Conservation (phyloP, 1,140 invertebrate genomes). For the Himalopsyche phryganea region DNA sequence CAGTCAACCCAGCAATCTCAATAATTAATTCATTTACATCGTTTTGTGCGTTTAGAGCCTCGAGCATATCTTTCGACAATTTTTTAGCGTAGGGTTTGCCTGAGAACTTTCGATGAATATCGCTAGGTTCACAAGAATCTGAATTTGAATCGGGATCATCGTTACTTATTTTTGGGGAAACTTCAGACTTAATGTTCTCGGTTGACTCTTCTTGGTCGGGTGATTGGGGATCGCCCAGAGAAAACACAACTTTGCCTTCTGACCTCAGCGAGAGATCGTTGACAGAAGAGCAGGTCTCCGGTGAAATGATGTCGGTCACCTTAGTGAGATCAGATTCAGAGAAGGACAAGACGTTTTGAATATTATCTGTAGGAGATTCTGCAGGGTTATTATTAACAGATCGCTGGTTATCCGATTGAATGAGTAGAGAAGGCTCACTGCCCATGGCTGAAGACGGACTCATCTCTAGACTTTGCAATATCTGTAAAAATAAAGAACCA, state of each 20-base stretch:
- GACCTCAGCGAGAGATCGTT: constrained; percentile 12
- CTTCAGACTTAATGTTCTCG: neutral
- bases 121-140: neutral
- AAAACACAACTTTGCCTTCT: constrained; percentile 27
- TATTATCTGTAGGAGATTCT: constrained; percentile 35
- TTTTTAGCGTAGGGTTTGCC: too few species aligned
- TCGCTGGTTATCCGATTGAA: constrained; percentile 31
- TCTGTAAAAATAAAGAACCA: constrained; percentile 1
- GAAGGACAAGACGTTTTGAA: constrained; percentile 37
- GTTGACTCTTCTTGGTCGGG: neutral
- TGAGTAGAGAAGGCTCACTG: constrained; percentile 48
- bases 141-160: too few species aligned
- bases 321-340: constrained; percentile 46
- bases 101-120: too few species aligned
- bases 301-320: constrained; percentile 33
- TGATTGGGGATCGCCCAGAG: constrained; percentile 23
- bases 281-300: constrained; percentile 18
- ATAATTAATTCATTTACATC: constrained; percentile 12
- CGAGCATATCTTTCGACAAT: too few species aligned
- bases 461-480: constrained; percentile 25
- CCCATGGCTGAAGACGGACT: constrained; percentile 47
- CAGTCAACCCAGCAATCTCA: constrained; percentile 2
- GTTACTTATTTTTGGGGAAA: too few species aligned
- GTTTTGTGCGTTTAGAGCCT: neutral
- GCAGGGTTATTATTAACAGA: constrained; percentile 26